Evolutionary conservation across 2,888 invertebrate species (phyloP).

Genomic region (Nebria brevicollis): DNA sequence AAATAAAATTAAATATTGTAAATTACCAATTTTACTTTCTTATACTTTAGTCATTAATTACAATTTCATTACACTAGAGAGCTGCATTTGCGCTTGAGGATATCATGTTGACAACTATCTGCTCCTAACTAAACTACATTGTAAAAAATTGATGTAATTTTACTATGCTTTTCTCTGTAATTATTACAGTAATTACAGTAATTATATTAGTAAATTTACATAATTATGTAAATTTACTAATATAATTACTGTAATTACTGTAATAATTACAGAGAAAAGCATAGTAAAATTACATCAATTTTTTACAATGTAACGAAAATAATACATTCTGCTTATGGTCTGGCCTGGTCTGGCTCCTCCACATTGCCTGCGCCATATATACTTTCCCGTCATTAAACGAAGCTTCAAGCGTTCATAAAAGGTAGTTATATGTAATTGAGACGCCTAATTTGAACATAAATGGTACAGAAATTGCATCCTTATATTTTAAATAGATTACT

Average conservation of each 20-base stretch:
- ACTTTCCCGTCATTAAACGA: slow-evolving; percentile 23
- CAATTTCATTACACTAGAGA: slow-evolving; percentile 34
- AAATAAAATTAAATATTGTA: too few relatives aligned
- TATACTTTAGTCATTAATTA: slow-evolving; percentile 36
- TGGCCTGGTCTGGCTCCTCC: background rate
- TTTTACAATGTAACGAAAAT: too few relatives aligned
- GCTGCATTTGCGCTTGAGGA: slow-evolving; percentile 34
- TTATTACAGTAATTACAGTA: too few relatives aligned
- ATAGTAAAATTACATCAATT: too few relatives aligned
- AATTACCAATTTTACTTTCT: too few relatives aligned
- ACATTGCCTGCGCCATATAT: background rate
- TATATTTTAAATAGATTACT: slow-evolving; percentile 27
- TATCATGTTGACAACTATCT: slow-evolving; percentile 35
- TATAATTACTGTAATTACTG: too few relatives aligned
- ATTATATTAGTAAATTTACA: too few relatives aligned
- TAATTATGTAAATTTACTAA: too few relatives aligned
- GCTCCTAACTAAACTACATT: slow-evolving; percentile 19
- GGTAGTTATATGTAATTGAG: slow-evolving; percentile 37
- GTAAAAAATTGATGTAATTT: too few relatives aligned
- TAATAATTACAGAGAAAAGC: too few relatives aligned
- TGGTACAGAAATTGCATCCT: slow-evolving; percentile 30
- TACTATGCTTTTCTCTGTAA: too few relatives aligned
- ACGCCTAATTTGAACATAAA: slow-evolving; percentile 31
- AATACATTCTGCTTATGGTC: slow-evolving; percentile 9
- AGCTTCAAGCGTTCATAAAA: slow-evolving; percentile 23